Conservation (phyloP, 1,140 invertebrate genomes). For the Bombus turneri region DNA sequence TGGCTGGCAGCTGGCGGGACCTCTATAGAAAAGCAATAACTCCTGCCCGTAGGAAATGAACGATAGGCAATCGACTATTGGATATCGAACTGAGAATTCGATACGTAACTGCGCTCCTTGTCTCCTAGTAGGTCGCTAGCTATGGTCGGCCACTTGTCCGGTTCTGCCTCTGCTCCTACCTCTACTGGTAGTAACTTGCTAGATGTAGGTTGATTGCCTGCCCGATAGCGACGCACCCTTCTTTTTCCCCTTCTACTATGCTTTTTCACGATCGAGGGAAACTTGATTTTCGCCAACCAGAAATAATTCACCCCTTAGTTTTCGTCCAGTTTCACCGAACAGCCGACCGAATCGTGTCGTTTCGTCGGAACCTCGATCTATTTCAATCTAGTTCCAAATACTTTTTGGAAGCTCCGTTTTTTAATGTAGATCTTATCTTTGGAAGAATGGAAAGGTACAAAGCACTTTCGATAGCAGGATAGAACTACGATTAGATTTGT, state of each 20-base stretch:
- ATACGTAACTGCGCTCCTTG: slow-evolving; percentile 47
- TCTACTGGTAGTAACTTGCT: slow-evolving; percentile 18
- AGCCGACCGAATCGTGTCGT: not conserved
- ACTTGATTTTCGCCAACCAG: slow-evolving; percentile 20
- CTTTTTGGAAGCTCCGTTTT: not conserved
- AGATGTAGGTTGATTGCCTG: slow-evolving; percentile 48
- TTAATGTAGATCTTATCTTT: not conserved
- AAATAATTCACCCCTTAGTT: not conserved
- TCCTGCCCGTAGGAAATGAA: slow-evolving; percentile 52
- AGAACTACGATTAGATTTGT: too few relatives aligned
- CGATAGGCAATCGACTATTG: slow-evolving; percentile 56
- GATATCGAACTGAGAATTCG: slow-evolving; percentile 48
- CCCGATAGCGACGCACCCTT: slow-evolving; percentile 16
- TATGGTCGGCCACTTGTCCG: slow-evolving; percentile 4
- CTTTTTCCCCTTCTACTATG: not conserved
- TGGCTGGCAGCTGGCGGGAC: not conserved
- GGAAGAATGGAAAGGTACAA: too few relatives aligned
- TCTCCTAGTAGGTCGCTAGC: slow-evolving; percentile 24
- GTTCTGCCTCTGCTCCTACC: slow-evolving; percentile 4
- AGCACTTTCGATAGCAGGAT: too few relatives aligned
- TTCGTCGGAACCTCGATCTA: not conserved
- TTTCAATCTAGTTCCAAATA: not conserved
- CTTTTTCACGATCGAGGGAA: not conserved
- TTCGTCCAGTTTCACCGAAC: not conserved
- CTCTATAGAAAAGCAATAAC: slow-evolving; percentile 53